A percentile compares a stretch with the other conserved stretches of the same genome.
Conservation (phyloP, 2,888 invertebrate species). For the Trachelus iudaicus region DNA sequence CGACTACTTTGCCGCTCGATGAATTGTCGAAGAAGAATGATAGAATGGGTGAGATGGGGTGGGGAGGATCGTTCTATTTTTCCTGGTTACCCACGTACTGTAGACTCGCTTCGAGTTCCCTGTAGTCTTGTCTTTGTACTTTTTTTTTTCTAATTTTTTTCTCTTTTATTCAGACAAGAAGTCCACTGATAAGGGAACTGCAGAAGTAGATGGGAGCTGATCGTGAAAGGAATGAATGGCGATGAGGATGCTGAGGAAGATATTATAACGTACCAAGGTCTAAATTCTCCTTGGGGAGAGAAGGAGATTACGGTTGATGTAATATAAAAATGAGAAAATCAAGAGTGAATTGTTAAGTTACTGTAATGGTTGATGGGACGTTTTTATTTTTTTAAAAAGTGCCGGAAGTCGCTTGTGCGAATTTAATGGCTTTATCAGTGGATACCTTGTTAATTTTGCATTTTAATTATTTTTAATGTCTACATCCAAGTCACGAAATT, state of each 20-base stretch:
- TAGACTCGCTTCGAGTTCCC: not conserved
- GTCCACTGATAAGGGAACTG: not conserved
- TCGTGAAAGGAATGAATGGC: not conserved
- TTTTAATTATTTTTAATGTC: too few relatives aligned
- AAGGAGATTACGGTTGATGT: not conserved
- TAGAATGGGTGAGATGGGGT: not conserved
- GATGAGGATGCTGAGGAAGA: not conserved
- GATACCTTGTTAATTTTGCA: not conserved
- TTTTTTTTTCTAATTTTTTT: not conserved
- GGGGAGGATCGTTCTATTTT: not conserved
- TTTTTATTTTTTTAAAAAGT: too few relatives aligned
- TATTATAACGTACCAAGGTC: not conserved
- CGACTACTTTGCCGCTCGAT: constrained; percentile 12
- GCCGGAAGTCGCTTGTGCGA: too few relatives aligned
- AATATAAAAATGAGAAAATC: not conserved
- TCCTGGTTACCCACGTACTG: not conserved
- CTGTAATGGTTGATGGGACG: not conserved
- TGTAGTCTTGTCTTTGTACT: not conserved
- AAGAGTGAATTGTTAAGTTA: not conserved
- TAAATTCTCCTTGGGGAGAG: not conserved
- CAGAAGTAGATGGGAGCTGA: not conserved
- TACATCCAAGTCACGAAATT: too few relatives aligned
- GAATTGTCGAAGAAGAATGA: constrained; percentile 7
- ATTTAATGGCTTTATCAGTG: not conserved
- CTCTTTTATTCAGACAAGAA: not conserved